phyloP scores from a whole-genome alignment of 1,140 invertebrate species.

The Zophobas atratus region DNA sequence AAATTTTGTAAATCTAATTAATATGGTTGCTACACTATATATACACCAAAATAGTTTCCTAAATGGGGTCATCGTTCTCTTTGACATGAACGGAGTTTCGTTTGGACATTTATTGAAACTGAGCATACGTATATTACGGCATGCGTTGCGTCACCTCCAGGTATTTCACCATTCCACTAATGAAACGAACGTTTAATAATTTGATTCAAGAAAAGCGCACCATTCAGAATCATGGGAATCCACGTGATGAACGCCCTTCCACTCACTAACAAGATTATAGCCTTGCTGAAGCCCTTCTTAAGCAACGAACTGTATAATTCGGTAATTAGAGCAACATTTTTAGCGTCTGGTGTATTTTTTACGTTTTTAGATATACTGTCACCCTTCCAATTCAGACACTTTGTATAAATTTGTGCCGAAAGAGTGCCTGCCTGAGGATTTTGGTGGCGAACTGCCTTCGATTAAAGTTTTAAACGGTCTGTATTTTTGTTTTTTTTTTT shows the following conservation, averaged over 20 bases:
- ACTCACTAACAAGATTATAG: conserved; percentile 67
- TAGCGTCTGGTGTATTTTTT: too few species aligned
- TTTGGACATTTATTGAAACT: conserved; percentile 73
- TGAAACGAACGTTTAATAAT: background rate
- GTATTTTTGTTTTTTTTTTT: conserved; percentile 28
- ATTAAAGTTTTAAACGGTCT: conserved; percentile 65
- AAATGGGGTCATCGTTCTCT: conserved; percentile 68
- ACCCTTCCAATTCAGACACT: conserved; percentile 60
- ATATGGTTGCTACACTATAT: conserved; percentile 75
- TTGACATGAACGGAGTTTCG: background rate
- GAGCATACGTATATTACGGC: conserved; percentile 74
- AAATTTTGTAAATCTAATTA: conserved; percentile 69
- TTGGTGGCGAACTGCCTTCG: conserved; percentile 68
- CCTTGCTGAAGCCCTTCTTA: conserved; percentile 79
- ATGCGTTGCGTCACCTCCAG: conserved; percentile 77
- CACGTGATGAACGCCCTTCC: conserved; percentile 79
- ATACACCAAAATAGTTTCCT: conserved; percentile 71
- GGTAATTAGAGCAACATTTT: conserved; percentile 45
- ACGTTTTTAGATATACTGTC: conserved; percentile 68
- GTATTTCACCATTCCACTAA: conserved; percentile 61
- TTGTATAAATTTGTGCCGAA: conserved; percentile 62
- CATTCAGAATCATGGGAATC: conserved; percentile 75
- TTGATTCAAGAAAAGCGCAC: conserved; percentile 61
- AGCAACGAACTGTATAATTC: conserved; percentile 77
- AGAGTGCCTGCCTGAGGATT: conserved; percentile 70